Conservation (phyloP, 2,888 invertebrate genomes). For the Cerceris rybyensis region DNA sequence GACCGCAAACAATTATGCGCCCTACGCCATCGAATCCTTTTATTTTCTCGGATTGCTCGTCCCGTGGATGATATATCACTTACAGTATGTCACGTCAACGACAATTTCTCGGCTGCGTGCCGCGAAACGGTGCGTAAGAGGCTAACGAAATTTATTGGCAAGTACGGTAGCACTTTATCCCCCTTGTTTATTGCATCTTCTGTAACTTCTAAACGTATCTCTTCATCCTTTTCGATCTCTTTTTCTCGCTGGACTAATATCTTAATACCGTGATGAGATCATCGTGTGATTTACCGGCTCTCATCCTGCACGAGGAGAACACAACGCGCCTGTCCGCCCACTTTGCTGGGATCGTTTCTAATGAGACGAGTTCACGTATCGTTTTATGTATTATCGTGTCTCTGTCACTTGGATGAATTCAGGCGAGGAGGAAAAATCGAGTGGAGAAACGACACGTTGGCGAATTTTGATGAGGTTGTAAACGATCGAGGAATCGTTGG, state of each 20-base stretch:
- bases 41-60: constrained; percentile 19
- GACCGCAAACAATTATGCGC: neutral
- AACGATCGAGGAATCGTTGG: too few relatives aligned
- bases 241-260: constrained; percentile 20
- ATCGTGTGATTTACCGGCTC: constrained; percentile 49
- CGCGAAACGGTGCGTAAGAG: constrained; percentile 19
- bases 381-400: neutral
- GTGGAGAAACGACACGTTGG: neutral
- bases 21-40: constrained; percentile 8
- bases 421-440: neutral
- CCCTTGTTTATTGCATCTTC: constrained; percentile 47
- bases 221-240: too few relatives aligned
- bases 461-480: neutral
- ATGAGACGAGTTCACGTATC: constrained; percentile 27
- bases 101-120: constrained; percentile 36
- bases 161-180: constrained; percentile 28
- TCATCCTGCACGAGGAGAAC: constrained; percentile 38
- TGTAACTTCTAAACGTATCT: constrained; percentile 26
- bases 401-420: constrained; percentile 16
- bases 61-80: constrained; percentile 18
- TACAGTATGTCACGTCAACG: constrained; percentile 48
- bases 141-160: constrained; percentile 49
- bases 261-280: constrained; percentile 51
- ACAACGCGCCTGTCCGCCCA: constrained; percentile 47
- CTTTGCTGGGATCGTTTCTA: constrained; percentile 25